Evolutionary conservation across 2,797 vertebrate species (phyloP), one percentile per base, ranked within the genome.

Genomic region (Esox masquinongy): DNA sequence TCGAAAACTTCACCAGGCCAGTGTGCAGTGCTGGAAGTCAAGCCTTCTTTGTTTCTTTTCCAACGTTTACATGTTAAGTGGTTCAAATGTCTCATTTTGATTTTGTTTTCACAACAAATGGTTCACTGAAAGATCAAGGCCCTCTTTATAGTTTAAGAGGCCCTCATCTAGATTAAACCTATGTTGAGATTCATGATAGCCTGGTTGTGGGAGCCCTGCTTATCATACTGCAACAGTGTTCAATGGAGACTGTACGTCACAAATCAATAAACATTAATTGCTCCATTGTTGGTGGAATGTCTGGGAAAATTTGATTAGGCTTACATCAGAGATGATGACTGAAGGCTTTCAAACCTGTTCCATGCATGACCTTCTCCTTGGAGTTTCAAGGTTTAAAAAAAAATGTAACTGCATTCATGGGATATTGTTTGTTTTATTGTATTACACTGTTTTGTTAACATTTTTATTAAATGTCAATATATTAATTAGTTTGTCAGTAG

Each of bases 91-190:
- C 9, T 24, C 1, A 4, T 61, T 59, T 53, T 5, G 1, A 0
- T 26, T 43, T 61, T 80, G 29, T 77, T 80, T 83, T 29, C 36
- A 0, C 1, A 71, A 69, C 64, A 72, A 76, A 76, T 1, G 2
- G 26, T 84, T 78, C 49, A 7, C 68, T 1, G 7, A 47, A 64
- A 70, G 77, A 74, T 73, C 15, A 70, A 29, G 64, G 61, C 61
- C 59, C 68, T 80, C 50, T 7, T 72, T 43, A 71, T 31, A 61
- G 26, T 19, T 19, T 29, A 64, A 51, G 31, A 61, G 64, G 73
- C 66, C 51, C 34, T 80, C 80, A 85, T 87, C 82, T 77, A 69
- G 1, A n/a, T 78, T 79, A 78, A 72, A 73, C 66, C 76, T 12
- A 49, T 24, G 7, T 15, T 36, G 73, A 71, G 75, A 17, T 12